Evolutionary conservation across 2,797 vertebrate genomes (phyloP), one percentile per base, ranked within the genome.

Genomic region (Okamejei kenojei): DNA sequence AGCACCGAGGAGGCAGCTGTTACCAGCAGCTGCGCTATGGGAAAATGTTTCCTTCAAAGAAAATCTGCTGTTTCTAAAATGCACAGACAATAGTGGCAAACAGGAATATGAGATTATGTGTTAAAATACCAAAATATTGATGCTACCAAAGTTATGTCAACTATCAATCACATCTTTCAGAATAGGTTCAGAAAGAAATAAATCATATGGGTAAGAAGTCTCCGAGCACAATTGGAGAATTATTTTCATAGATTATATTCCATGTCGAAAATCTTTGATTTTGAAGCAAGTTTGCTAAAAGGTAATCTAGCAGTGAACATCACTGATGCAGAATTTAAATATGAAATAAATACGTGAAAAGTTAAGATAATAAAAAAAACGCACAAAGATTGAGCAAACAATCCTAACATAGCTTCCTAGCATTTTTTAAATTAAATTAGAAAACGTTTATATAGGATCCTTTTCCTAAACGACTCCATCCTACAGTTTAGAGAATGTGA

Each of bases 221-320:
- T 19, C 6, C 2, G 7, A 65, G 29, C 58, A 65, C 58, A n/a
- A n/a, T 32, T 17, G 21, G 58, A 15, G 15, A 86, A 88, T 65
- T n/a, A 23, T 88, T 11, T n/a, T 26, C 6, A 11, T 61, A 29
- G 45, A 61, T 5, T 61, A 19, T 88, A 32, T 9, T 88, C 61
- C 61, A n/a, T 32, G n/a, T 38, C n/a, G n/a, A n/a, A 32, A 88
- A 84, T n/a, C n/a, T 82, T 86, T 86, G 82, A 86, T 63, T 17
- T 63, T 15, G 13, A 86, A 86, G 5, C 7, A 63, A 82, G 7
- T 23, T 54, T 38, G 7, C 58, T 82, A 81, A n/a, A 86, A 86
- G 58, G 58, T 29, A 86, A 63, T 86, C 9, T 13, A 86, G 6
- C 29, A 19, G 13, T 65, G 84, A 88, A 88, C 58, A n/a, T n/a